These are phyloP conservation scores for Rhyacophila evoluta DNA, from an alignment of 2,888 invertebrate genomes.

Conservation along the genomic window DNA sequence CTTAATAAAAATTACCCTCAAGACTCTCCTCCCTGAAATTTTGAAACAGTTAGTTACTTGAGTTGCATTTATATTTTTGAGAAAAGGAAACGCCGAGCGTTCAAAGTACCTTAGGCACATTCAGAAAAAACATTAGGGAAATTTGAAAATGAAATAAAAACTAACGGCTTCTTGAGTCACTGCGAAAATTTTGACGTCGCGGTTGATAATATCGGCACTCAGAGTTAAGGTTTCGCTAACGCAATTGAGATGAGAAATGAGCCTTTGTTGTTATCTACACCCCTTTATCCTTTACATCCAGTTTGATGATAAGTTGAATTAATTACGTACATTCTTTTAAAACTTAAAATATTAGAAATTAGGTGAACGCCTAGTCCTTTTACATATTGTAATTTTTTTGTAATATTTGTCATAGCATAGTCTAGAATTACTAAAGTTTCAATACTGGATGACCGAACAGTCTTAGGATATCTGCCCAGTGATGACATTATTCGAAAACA, in stretches of 20 bases:
- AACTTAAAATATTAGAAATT: too few relatives aligned
- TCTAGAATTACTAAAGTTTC: too few relatives aligned
- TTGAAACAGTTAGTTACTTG: not conserved
- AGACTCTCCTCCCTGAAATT: not conserved
- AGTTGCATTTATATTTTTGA: slow-evolving; percentile 8
- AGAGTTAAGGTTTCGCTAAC: not conserved
- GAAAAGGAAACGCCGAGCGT: not conserved
- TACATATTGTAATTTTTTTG: too few relatives aligned
- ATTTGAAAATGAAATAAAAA: slow-evolving; percentile 4
- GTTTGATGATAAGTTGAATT: too few relatives aligned
- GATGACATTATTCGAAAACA: too few relatives aligned
- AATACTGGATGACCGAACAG: too few relatives aligned
- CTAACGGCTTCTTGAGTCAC: not conserved
- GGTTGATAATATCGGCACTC: not conserved
- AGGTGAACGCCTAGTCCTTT: too few relatives aligned
- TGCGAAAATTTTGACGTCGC: not conserved
- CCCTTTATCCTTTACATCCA: too few relatives aligned
- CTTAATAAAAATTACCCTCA: not conserved
- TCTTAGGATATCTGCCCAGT: too few relatives aligned
- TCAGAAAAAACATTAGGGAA: slow-evolving; percentile 8
- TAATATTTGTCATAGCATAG: too few relatives aligned
- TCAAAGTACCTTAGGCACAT: not conserved
- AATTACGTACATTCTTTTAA: too few relatives aligned
- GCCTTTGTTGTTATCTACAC: too few relatives aligned
- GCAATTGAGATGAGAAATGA: not conserved